These are phyloP conservation scores for Penaeus indicus DNA, from an alignment of 1,140 invertebrate genomes.

Conservation along the genomic window DNA sequence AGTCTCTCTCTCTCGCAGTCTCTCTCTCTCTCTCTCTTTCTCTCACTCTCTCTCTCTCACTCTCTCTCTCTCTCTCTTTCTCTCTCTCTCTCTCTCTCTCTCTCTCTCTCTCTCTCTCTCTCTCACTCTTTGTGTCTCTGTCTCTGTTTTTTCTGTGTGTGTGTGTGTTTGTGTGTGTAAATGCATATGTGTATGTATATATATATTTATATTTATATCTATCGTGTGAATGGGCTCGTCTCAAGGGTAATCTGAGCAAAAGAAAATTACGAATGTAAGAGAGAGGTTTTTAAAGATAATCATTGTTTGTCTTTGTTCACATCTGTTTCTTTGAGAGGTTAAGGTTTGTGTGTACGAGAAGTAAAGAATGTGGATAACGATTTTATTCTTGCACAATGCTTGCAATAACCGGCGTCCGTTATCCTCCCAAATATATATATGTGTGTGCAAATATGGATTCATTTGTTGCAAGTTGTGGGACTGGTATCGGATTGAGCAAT, in stretches of 20 bases:
- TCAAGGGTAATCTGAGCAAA: too few relatives aligned
- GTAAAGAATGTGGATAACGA: too few relatives aligned
- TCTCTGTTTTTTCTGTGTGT: too few relatives aligned
- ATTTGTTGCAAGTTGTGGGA: neutral
- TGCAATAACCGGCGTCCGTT: too few relatives aligned
- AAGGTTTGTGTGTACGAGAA: too few relatives aligned
- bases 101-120: neutral
- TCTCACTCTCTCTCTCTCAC: slow-evolving; percentile 10
- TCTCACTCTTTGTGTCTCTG: neutral
- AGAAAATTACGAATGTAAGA: too few relatives aligned
- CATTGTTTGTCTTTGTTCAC: too few relatives aligned
- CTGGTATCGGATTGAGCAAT: too few relatives aligned
- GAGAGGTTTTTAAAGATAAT: too few relatives aligned
- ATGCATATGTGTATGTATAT: slow-evolving; percentile 5
- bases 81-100: neutral
- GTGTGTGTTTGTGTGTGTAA: neutral
- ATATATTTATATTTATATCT: neutral
- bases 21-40: neutral
- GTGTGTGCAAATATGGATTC: neutral
- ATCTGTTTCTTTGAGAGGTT: too few relatives aligned
- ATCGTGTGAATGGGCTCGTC: too few relatives aligned
- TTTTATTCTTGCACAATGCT: too few relatives aligned
- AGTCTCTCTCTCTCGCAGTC: slow-evolving; percentile 4
- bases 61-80: slow-evolving; percentile 24
- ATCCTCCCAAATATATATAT: slow-evolving; percentile 42